phyloP scores from a whole-genome alignment of 37 sponge, comb jelly and placozoan species.

The Halisarca cf. caerulea region DNA sequence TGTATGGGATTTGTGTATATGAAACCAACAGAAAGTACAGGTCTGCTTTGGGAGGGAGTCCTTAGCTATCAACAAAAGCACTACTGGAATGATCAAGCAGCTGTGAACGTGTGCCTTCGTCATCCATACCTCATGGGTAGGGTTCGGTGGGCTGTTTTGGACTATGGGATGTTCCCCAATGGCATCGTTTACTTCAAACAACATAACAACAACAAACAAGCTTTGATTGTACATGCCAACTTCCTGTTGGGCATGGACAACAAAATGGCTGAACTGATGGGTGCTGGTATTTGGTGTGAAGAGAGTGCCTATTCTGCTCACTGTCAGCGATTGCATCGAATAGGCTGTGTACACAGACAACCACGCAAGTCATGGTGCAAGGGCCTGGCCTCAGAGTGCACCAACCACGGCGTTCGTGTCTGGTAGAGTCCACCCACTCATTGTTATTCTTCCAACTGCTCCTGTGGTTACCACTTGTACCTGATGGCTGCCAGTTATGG shows the following conservation, averaged over 20 bases:
- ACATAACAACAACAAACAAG: neutral
- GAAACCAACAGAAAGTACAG: conserved; percentile 12
- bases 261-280: conserved; percentile 47
- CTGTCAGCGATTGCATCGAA: neutral
- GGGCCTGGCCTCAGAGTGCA: neutral
- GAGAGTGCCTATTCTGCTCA: neutral
- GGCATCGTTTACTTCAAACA: conserved; percentile 42
- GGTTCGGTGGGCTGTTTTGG: conserved; percentile 32
- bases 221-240: conserved; percentile 63
- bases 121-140: conserved; percentile 20
- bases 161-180: conserved; percentile 47
- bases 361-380: neutral
- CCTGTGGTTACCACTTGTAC: too few species aligned
- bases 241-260: conserved; percentile 3
- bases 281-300: conserved; percentile 45
- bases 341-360: neutral
- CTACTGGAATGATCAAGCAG: conserved; percentile 68
- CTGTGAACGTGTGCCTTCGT: conserved; percentile 55
- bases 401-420: neutral
- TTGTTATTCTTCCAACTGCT: too few species aligned
- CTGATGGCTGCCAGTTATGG: too few species aligned
- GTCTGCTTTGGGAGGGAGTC: conserved; percentile 38
- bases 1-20: neutral
- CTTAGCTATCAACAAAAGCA: conserved; percentile 37
- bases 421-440: too few species aligned